Evolutionary conservation across 2,888 invertebrate species (phyloP).

Genomic region (Epiblema foenella): DNA sequence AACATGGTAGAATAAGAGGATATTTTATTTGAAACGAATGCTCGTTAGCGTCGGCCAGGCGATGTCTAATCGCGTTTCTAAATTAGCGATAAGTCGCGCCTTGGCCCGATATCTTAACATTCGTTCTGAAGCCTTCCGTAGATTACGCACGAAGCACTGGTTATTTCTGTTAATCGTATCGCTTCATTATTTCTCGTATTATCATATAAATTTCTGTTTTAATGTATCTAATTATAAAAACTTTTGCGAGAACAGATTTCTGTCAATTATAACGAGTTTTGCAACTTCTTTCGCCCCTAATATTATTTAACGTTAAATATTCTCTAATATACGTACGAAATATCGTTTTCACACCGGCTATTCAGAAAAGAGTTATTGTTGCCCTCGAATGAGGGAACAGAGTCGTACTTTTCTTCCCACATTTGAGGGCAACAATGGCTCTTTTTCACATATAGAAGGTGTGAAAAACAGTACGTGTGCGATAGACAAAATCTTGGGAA

Average conservation of each 20-base stretch:
- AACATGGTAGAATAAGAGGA: slow-evolving; percentile 79
- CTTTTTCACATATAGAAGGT: no score
- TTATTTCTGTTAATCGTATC: slow-evolving; percentile 68
- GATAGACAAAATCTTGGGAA: no score
- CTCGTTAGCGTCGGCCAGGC: slow-evolving; percentile 80
- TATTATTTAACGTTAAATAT: no score
- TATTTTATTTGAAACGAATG: slow-evolving; percentile 70
- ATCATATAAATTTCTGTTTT: slow-evolving; percentile 30
- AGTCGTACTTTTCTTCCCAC: no score
- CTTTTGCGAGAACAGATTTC: not conserved
- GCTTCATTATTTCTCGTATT: slow-evolving; percentile 54
- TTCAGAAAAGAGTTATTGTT: no score
- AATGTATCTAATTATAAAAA: not conserved
- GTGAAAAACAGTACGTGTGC: no score
- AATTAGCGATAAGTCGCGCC: slow-evolving; percentile 81
- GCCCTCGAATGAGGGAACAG: no score
- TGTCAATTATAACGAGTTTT: not conserved
- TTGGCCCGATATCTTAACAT: slow-evolving; percentile 78
- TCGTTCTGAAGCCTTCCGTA: slow-evolving; percentile 74
- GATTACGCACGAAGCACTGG: slow-evolving; percentile 74
- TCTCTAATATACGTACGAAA: no score
- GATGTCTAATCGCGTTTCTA: slow-evolving; percentile 81
- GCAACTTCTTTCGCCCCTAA: not conserved
- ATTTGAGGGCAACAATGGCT: no score
- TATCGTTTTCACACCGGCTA: no score